Evolutionary conservation across 1,140 invertebrate genomes (phyloP), one percentile per base, ranked within the genome.

Genomic region (Parasteatoda tepidariorum): DNA sequence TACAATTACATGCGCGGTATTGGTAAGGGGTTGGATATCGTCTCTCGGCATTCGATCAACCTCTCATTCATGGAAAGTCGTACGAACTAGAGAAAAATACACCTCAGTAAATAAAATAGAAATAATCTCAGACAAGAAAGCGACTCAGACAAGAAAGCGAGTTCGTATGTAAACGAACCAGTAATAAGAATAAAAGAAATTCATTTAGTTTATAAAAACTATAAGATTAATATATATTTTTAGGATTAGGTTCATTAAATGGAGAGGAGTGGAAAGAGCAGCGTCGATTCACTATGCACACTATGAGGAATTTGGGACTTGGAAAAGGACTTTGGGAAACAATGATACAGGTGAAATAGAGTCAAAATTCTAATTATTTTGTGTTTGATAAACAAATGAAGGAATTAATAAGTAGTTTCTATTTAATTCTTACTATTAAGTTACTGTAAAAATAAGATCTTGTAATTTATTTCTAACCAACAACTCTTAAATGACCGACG

Each of bases 231-330:
- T 2, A 18, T 31, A 15, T 0, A 31, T 31, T 67, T 54, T 18
- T 26, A 85, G 84, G 84, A 57, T 83, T 85, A 15, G 41, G 38
- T 30, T 83, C 34, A 26, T 48, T 34, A 24, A 85, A 75, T 73
- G 90, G 89, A n/a, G 66, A 86, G 0, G 89, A 94, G 54, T 97
- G 95, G 95, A 91, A 92, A 74, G 94, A 96, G 86, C 95, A 97
- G 88, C 91, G 95, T 74, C 90, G 93, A 70, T 97, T 96, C 85
- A 91, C 95, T 0, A 88, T 95, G 4, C 90, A 92, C 0, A 91
- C 93, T 81, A 89, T 95, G 85, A 88, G 93, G n/a, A 93, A 94
- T 85, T 92, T 92, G 86, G 94, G 94, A 2, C 93, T 95, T 79
- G 94, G 94, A 0, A 91, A 92, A 85, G 90, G 89, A 3, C 87